These are phyloP conservation scores for Venturia canescens DNA, from an alignment of 1,140 invertebrate species.

Conservation along the genomic window DNA sequence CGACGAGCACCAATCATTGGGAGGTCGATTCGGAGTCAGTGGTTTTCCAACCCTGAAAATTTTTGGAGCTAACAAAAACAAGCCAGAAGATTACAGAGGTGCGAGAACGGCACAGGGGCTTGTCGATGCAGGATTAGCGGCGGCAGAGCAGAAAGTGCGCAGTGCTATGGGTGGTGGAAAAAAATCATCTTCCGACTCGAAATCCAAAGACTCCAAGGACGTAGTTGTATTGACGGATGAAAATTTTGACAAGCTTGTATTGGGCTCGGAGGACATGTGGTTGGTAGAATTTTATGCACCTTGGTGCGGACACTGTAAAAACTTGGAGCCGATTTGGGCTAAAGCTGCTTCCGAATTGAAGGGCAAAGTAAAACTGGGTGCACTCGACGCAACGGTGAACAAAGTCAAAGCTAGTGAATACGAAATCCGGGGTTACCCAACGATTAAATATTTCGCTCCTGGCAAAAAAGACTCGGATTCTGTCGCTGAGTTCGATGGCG, in stretches of 20 bases:
- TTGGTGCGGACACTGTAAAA: slow-evolving; percentile 98
- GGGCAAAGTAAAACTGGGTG: slow-evolving; percentile 97
- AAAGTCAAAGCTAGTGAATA: slow-evolving; percentile 87
- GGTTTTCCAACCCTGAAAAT: slow-evolving; percentile 99
- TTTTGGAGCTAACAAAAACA: slow-evolving; percentile 92
- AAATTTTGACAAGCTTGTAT: slow-evolving; percentile 94
- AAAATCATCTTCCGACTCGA: slow-evolving; percentile 64
- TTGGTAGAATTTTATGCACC: slow-evolving; percentile 98
- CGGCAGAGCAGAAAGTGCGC: slow-evolving; percentile 84
- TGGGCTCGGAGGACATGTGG: slow-evolving; percentile 95
- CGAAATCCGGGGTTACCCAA: slow-evolving; percentile 95
- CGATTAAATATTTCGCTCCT: slow-evolving; percentile 95
- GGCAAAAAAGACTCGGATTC: slow-evolving; percentile 87
- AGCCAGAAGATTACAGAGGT: slow-evolving; percentile 92
- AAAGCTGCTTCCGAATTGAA: slow-evolving; percentile 95
- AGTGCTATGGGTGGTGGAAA: slow-evolving; percentile 81
- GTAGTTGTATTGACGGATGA: slow-evolving; percentile 96
- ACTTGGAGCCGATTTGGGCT: slow-evolving; percentile 95
- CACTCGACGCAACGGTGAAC: slow-evolving; percentile 97
- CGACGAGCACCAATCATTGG: slow-evolving; percentile 91
- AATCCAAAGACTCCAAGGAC: slow-evolving; percentile 80
- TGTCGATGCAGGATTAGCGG: slow-evolving; percentile 88
- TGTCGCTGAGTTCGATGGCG: slow-evolving; percentile 90
- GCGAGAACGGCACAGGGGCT: slow-evolving; percentile 90
- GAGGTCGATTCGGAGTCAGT: slow-evolving; percentile 87